A percentile compares a stretch with the other conserved stretches of the same genome.
Conservation (phyloP, 1,140 invertebrate genomes). For the Agrypnia vestita region DNA sequence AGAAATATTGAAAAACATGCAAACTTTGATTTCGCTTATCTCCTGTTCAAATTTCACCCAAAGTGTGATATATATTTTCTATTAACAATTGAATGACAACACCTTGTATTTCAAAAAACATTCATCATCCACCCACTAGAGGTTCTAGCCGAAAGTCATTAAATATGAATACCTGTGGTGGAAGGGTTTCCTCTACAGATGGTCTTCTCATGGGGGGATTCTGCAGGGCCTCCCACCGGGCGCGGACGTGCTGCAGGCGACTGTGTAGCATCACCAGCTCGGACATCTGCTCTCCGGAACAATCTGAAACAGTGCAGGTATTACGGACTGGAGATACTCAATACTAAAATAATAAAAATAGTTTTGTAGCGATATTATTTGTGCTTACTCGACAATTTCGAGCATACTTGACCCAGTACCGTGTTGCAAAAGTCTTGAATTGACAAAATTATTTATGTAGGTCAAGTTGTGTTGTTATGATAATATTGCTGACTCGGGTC, state of each 20-base stretch:
- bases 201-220: slow-evolving; percentile 47
- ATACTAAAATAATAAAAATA: too few species aligned
- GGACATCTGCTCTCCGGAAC: slow-evolving; percentile 44
- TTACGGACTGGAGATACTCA: neutral
- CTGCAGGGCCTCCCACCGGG: slow-evolving; percentile 54
- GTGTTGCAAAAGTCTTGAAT: too few species aligned
- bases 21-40: neutral
- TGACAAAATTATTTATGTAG: too few species aligned
- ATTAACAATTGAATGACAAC: neutral
- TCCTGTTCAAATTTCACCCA: neutral
- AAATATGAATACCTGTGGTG: slow-evolving; percentile 4
- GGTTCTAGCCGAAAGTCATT: too few species aligned
- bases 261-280: slow-evolving; percentile 48
- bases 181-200: neutral
- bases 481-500: too few species aligned
- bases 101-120: neutral
- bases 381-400: too few species aligned
- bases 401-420: too few species aligned
- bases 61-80: neutral
- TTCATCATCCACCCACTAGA: neutral
- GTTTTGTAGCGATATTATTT: too few species aligned
- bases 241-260: slow-evolving; percentile 40
- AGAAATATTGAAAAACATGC: too few species aligned
- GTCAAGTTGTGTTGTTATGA: too few species aligned
- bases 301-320: slow-evolving; percentile 15